Percentiles rank a stretch among this genome's conserved stretches.
phyloP scores from a whole-genome alignment of 2,888 invertebrate species.

The Scelioninae gen. 1 region DNA sequence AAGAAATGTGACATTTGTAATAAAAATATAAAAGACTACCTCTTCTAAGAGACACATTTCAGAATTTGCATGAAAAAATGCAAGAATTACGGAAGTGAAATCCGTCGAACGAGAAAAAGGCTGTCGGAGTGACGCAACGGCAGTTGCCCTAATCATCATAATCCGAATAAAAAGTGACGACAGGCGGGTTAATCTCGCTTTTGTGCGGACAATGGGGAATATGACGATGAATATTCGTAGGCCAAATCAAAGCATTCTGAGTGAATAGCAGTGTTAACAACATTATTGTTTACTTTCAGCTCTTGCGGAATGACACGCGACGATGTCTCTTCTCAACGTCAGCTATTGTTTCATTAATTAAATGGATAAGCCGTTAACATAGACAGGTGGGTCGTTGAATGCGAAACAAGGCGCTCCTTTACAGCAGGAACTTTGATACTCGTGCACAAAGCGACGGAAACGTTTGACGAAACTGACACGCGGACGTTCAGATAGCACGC shows the following conservation, averaged over 20 bases:
- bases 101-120: conserved; percentile 4
- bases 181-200: conserved; percentile 45
- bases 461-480: conserved; percentile 78
- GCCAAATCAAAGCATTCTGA: conserved; percentile 40
- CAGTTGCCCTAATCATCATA: conserved; percentile 36
- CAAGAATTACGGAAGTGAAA: too few relatives aligned
- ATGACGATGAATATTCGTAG: conserved; percentile 29
- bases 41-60: too few relatives aligned
- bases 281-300: conserved; percentile 76
- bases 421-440: conserved; percentile 62
- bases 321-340: conserved; percentile 72
- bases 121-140: background rate
- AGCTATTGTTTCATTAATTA: conserved; percentile 83
- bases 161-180: conserved; percentile 38
- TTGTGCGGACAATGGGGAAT: conserved; percentile 31
- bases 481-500: conserved; percentile 60
- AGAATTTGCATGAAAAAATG: too few relatives aligned
- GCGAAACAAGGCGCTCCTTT: conserved; percentile 42
- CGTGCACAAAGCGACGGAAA: conserved; percentile 77
- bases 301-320: conserved; percentile 72
- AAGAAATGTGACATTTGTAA: too few relatives aligned
- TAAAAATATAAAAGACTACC: too few relatives aligned
- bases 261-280: conserved; percentile 74
- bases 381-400: conserved; percentile 62
- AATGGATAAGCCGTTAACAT: conserved; percentile 80